phyloP scores from a whole-genome alignment of 2,797 vertebrate genomes.

The Enteromius afrohamiltoni region DNA sequence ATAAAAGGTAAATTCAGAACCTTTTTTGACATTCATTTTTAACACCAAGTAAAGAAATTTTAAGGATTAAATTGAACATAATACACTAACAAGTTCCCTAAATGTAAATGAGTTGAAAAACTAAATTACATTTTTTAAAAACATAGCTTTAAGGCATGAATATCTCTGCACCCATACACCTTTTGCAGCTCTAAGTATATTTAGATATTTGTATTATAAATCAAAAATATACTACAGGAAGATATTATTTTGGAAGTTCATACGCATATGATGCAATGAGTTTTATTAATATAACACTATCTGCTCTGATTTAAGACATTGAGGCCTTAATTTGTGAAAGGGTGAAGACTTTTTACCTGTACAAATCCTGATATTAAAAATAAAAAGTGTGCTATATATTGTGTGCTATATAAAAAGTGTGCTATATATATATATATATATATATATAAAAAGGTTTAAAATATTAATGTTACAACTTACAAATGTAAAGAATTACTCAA shows the following conservation, averaged over 20 bases:
- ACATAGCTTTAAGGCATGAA: background rate
- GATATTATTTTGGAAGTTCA: background rate
- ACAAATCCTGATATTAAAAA: background rate
- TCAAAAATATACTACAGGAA: background rate
- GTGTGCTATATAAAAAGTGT: too few relatives aligned
- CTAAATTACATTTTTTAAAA: background rate
- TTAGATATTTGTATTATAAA: background rate
- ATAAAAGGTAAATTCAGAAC: background rate
- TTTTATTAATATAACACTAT: background rate
- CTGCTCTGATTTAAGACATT: background rate
- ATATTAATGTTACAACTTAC: background rate
- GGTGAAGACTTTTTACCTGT: background rate
- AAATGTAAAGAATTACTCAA: background rate
- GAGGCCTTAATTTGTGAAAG: background rate
- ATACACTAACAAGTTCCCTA: background rate
- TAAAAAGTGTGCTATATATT: background rate
- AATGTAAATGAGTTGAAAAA: too few relatives aligned
- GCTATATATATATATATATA: too few relatives aligned
- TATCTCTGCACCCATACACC: background rate
- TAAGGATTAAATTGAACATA: background rate
- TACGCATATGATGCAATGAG: background rate
- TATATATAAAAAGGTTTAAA: background rate
- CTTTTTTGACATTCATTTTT: background rate
- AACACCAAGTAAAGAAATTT: background rate
- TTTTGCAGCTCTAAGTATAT: background rate